Base-by-base conservation (phyloP, 1,140 invertebrate species). In the Lordiphosa mommai region DNA sequence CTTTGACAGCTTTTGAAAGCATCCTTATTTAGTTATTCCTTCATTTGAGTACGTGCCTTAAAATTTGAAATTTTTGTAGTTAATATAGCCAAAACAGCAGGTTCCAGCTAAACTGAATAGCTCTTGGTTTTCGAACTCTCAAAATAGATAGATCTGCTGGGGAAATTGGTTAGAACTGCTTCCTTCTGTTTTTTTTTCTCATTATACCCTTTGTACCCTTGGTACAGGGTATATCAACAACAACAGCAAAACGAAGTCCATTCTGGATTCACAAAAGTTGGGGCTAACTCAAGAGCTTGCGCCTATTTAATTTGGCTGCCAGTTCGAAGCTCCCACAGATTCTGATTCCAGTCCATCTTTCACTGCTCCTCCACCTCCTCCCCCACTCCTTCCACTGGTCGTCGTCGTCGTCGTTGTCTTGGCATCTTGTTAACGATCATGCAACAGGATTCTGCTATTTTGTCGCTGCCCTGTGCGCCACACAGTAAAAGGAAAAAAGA, bases 401-500 rank as follows among this genome's bases (percentile, higher is more conserved):
- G 32, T 17, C 50, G 16, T 16, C 20, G 36, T 10, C 20, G 29
- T 41, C 66, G 57, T 80, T 80, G 71, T 80, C 76, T 80, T 70
- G 76, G 76, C 76, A 82, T 82, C 76, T 82, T 82, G 76, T 82
- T 82, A 82, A 82, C 76, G 76, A 82, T 84, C 76, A 84, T 80
- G 77, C 76, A 82, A 82, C 76, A 82, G 76, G 77, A 77, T 82
- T 82, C 76, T 84, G 76, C 76, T 84, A 82, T 82, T 82, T 82
- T 82, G 76, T 82, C 71, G 74, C 74, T 80, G 74, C 60, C 63
- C 72, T 68, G 63, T 72, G 61, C 57, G 67, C 68, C 73, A 67
- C 63, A 58, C 43, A 61, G 53, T 13, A 57, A 66, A 66, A 55
- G 38, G 36, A 30, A 51, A 14, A 34, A 51, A 40, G 47, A 48